Conservation (phyloP, 2,888 invertebrate species). For the Ryuthela nishihirai region DNA sequence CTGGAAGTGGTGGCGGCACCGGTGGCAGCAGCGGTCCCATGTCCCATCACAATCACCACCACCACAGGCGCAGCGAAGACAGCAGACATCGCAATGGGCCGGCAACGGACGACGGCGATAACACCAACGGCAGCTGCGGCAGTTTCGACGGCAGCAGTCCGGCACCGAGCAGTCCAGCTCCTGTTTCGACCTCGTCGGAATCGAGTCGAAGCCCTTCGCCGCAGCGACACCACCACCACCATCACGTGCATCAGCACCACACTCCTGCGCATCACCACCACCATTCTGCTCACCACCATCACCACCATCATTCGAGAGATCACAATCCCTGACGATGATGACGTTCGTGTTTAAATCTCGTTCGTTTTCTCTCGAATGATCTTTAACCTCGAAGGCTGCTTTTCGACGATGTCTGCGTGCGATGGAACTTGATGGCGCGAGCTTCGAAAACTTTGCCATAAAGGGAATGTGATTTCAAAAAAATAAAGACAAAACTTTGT, state of each 20-base stretch:
- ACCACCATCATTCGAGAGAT: conserved; percentile 4
- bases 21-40: no score
- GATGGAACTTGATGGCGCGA: no score
- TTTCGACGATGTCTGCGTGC: no score
- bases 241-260: background rate
- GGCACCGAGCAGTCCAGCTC: conserved; percentile 38
- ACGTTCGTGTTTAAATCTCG: no score
- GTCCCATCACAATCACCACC: no score
- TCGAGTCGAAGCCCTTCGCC: conserved; percentile 37
- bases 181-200: conserved; percentile 41
- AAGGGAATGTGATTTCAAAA: no score
- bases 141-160: conserved; percentile 22
- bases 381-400: no score
- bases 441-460: no score
- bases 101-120: conserved; percentile 36
- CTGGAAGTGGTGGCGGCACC: background rate
- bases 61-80: no score
- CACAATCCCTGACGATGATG: no score
- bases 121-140: conserved; percentile 35
- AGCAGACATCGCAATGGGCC: conserved; percentile 26
- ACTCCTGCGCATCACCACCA: background rate
- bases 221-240: conserved; percentile 9
- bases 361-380: no score
- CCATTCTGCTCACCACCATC: background rate
- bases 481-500: no score